Evolutionary conservation across 2,113 vertebrate genomes (phyloP).

Genomic region (Paracanthobrama guichenoti): DNA sequence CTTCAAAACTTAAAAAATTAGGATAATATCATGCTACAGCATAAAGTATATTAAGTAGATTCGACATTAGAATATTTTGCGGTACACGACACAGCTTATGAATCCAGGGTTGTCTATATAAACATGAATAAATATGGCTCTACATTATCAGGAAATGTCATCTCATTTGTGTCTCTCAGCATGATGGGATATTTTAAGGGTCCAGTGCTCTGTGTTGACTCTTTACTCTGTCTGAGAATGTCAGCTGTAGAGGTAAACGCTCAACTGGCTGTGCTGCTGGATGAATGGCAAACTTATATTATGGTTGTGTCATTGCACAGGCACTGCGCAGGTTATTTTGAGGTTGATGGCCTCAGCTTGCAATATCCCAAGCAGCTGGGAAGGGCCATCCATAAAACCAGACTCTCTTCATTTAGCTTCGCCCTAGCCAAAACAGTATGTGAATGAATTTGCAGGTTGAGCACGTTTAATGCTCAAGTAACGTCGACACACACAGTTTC

Average conservation of each 20-base stretch:
- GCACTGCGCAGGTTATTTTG: conserved; percentile 63
- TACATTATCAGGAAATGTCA: conserved; percentile 10
- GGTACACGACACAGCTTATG: neutral
- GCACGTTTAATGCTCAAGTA: neutral
- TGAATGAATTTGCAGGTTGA: neutral
- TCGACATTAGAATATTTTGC: neutral
- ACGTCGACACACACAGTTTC: neutral
- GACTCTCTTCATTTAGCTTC: conserved; percentile 23
- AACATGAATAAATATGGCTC: conserved; percentile 6
- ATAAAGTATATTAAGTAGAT: neutral
- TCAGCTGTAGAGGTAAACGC: neutral
- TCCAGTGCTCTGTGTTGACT: neutral
- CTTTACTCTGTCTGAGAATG: conserved; percentile 23
- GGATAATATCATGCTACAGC: neutral
- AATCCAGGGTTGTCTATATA: neutral
- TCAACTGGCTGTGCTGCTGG: neutral
- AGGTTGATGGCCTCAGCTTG: conserved; percentile 57
- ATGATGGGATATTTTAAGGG: conserved; percentile 18
- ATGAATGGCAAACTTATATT: conserved; percentile 25
- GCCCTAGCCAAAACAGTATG: conserved; percentile 14
- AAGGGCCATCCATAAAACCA: conserved; percentile 58
- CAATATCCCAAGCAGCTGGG: conserved; percentile 55
- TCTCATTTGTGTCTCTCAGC: neutral
- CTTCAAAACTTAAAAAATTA: neutral
- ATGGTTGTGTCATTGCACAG: conserved; percentile 31